Conservation (phyloP, 1,140 invertebrate species). For the Pentalonia nigronervosa region DNA sequence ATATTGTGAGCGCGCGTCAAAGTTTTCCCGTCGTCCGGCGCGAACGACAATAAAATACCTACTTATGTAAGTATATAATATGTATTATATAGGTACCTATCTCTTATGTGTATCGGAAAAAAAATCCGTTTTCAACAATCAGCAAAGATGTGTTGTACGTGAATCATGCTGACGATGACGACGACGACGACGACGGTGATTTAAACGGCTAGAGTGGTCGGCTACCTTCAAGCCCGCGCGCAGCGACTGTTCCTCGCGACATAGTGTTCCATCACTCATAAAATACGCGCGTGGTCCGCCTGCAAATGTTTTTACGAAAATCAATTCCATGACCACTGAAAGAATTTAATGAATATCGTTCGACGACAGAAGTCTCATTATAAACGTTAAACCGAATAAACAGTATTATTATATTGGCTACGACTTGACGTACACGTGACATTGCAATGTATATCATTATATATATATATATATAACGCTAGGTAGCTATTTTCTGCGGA, state of each 20-base stretch:
- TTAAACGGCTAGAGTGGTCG: not conserved
- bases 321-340: not conserved
- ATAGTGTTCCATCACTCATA: too few relatives aligned
- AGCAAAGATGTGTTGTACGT: not conserved
- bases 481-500: too few relatives aligned
- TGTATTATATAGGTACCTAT: too few relatives aligned
- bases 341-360: not conserved
- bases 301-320: not conserved
- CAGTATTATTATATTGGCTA: too few relatives aligned
- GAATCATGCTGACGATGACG: too few relatives aligned
- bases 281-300: not conserved
- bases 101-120: not conserved
- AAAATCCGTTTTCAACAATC: not conserved
- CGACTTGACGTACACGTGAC: not conserved
- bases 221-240: not conserved
- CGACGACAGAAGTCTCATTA: not conserved
- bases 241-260: not conserved
- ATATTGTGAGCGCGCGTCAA: not conserved
- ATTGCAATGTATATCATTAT: not conserved
- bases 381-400: not conserved
- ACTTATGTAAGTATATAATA: not conserved
- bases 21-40: not conserved
- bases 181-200: not conserved
- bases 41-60: constrained; percentile 1
- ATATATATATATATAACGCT: not conserved